Base-by-base conservation (phyloP, 2,888 invertebrate genomes). In the Seira ritae region DNA sequence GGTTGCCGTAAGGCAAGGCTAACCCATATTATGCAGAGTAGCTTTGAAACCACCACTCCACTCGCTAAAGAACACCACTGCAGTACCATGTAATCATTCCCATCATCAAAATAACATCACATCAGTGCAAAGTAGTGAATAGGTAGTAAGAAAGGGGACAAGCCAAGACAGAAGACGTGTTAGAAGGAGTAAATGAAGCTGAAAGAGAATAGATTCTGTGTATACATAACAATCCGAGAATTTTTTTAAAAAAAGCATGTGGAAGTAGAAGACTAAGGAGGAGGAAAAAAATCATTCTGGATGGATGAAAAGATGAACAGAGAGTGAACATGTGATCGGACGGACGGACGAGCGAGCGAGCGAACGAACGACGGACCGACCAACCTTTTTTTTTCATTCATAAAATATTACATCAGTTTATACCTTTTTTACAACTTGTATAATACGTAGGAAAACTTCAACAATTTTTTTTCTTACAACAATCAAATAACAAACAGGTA, bases 341-440 rank as follows among this genome's bases (percentile, higher is more conserved):
- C 31, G 31, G 31, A 4, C 31, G 31, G 31, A 4, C 31, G 31
- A 8, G 8, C 8, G 31, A 31, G 31, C 31, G 31, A 31, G 31
- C 31, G 31, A 31, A 31, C 31, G 31, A 31, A 2, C 3, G 31
- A 31, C 31, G 31, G 8, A 31, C 31, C 31, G 31, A 31, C 31
- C 31, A 31, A 31, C 31, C 31, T 31, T 31, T 31, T 31, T 31
- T 31, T 31, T 31, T 82, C 82, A 82, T 82, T 82, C 82, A 82
- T 82, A 82, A 81, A 81, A 82, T 82, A 82, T 82, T 71, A 82
- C 82, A 82, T 68, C 76, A 81, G 76, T 72, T 71, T 17, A 23
- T 71, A 76, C 81, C 75, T 76, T 72, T n/a, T 55, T 55, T 55
- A 55, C 55, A 55, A 55, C 55, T 55, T 55, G 55, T 55, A 55